phyloP scores from a whole-genome alignment of 2,113 vertebrate genomes.

The Anarrhichthys ocellatus region DNA sequence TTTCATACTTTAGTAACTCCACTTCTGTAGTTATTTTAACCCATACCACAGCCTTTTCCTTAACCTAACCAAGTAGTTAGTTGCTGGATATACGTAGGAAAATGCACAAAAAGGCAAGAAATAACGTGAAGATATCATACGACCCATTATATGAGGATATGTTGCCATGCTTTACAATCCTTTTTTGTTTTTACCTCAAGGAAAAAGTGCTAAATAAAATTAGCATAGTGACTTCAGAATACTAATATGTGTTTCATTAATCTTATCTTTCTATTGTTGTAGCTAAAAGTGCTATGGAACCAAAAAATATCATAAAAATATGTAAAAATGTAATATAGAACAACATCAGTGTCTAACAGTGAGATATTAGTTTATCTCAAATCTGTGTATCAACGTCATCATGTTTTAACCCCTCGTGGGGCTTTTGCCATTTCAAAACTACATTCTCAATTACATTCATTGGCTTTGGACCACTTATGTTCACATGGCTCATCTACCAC shows the following conservation, averaged over 20 bases:
- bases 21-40: background rate
- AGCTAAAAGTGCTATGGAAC: background rate
- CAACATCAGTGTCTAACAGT: background rate
- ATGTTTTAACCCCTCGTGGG: no score
- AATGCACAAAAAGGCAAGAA: background rate
- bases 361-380: background rate
- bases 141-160: background rate
- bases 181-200: constrained; percentile 73
- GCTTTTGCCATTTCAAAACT: no score
- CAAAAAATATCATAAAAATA: background rate
- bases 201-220: constrained; percentile 75
- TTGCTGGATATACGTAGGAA: background rate
- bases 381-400: background rate
- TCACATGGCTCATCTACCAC: background rate
- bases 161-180: constrained; percentile 60
- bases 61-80: background rate
- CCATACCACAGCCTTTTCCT: background rate
- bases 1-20: background rate
- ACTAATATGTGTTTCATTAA: background rate
- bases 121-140: background rate
- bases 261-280: background rate
- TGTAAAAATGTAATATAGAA: background rate
- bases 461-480: background rate
- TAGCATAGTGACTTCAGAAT: background rate
- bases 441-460: no score